Conservation (phyloP, 2,797 vertebrate genomes). For the Bradypodion ventrale region DNA sequence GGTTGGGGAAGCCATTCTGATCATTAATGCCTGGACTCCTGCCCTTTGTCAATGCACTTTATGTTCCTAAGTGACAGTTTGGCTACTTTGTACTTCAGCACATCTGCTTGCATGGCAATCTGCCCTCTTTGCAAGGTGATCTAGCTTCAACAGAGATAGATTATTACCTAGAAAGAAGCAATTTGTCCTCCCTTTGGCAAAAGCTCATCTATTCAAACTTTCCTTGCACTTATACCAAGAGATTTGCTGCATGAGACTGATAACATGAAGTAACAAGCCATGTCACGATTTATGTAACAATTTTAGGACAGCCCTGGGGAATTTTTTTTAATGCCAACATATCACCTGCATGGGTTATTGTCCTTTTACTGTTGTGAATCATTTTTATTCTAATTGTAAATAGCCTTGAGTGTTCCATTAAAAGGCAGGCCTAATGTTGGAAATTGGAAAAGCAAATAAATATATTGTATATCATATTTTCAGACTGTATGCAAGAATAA, state of each 20-base stretch:
- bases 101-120: slow-evolving; percentile 66
- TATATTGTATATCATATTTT: neutral
- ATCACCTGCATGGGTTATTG: neutral
- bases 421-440: neutral
- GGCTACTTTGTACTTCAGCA: slow-evolving; percentile 40
- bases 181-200: slow-evolving; percentile 6
- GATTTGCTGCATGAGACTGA: neutral
- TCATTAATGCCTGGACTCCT: slow-evolving; percentile 45
- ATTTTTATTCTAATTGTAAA: neutral
- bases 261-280: neutral
- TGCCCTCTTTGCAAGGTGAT: slow-evolving; percentile 67
- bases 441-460: neutral
- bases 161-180: slow-evolving; percentile 43
- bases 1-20: slow-evolving; percentile 43
- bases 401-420: neutral
- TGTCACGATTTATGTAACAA: neutral
- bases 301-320: neutral
- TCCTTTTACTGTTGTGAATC: neutral
- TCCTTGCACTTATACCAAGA: neutral
- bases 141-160: slow-evolving; percentile 31
- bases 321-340: neutral
- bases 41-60: slow-evolving; percentile 56
- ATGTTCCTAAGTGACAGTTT: slow-evolving; percentile 50
- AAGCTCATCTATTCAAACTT: slow-evolving; percentile 25
- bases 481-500: neutral